These are phyloP conservation scores for Hemicrepidius hirtus DNA, from an alignment of 2,888 invertebrate species.

Conservation along the genomic window DNA sequence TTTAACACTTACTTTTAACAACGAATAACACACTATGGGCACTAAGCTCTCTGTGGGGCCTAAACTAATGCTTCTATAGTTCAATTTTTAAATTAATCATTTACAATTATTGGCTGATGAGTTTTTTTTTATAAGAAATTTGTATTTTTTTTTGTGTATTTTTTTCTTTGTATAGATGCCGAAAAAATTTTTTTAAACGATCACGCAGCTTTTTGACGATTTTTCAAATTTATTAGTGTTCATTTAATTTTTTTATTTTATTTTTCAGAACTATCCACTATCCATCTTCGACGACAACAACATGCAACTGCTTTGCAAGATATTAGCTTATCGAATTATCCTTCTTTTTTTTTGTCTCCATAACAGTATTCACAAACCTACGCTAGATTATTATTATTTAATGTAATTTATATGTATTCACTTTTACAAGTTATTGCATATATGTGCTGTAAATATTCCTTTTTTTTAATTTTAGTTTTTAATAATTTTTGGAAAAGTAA, in stretches of 20 bases:
- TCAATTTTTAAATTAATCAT: conserved; percentile 22
- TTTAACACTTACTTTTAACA: conserved; percentile 64
- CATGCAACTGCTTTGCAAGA: conserved; percentile 67
- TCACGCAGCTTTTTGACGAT: conserved; percentile 36
- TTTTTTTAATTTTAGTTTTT: conserved; percentile 35
- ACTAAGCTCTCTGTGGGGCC: conserved; percentile 48
- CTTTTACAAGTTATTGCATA: conserved; percentile 45
- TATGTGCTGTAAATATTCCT: conserved; percentile 47
- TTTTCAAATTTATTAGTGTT: not conserved
- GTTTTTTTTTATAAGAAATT: conserved; percentile 29
- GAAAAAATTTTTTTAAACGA: conserved; percentile 36
- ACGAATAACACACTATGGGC: conserved; percentile 53
- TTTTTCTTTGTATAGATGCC: conserved; percentile 34
- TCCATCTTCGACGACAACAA: conserved; percentile 64
- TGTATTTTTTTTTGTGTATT: conserved; percentile 29
- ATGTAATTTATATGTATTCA: conserved; percentile 39
- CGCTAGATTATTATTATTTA: conserved; percentile 34
- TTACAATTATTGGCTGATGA: conserved; percentile 31
- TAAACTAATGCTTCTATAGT: conserved; percentile 37
- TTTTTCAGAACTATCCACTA: conserved; percentile 70
- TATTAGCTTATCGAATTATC: conserved; percentile 58
- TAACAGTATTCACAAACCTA: conserved; percentile 47
- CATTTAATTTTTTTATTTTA: conserved; percentile 40
- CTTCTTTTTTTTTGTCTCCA: conserved; percentile 26
- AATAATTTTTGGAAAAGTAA: conserved; percentile 23